Conservation (phyloP, 2,113 vertebrate species). For the Lontra canadensis region DNA sequence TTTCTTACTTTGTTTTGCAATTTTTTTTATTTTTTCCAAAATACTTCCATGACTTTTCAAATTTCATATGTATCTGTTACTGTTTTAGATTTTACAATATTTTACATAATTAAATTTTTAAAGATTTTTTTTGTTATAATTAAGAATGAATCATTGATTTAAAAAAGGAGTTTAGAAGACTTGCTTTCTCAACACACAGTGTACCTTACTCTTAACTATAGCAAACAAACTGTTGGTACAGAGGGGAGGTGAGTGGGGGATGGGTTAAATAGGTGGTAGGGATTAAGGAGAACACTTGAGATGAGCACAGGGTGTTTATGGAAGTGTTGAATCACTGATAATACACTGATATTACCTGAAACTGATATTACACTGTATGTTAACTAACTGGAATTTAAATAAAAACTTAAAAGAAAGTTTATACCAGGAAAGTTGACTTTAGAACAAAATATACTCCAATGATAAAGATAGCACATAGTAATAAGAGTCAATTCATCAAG, state of each 20-base stretch:
- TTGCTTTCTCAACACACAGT: neutral
- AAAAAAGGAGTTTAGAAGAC: neutral
- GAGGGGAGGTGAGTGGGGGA: neutral
- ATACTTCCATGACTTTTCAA: neutral
- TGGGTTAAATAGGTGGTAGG: neutral
- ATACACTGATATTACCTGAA: neutral
- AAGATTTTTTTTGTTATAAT: neutral
- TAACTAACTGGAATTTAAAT: neutral
- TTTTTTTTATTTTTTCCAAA: neutral
- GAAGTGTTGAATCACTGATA: neutral
- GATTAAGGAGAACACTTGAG: neutral
- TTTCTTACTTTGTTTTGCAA: neutral
- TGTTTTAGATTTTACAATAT: neutral
- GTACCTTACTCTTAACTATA: neutral
- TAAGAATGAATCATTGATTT: neutral
- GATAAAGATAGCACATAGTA: neutral
- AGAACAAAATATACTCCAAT: neutral
- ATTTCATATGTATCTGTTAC: neutral
- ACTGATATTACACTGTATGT: neutral
- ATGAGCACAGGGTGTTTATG: neutral
- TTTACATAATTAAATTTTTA: neutral
- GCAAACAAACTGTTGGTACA: neutral
- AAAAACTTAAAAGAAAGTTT: neutral
- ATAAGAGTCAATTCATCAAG: neutral
- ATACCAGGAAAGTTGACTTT: neutral